These are phyloP conservation scores for Lithobates sylvaticus DNA, from an alignment of 2,797 vertebrate species.

Conservation along the genomic window DNA sequence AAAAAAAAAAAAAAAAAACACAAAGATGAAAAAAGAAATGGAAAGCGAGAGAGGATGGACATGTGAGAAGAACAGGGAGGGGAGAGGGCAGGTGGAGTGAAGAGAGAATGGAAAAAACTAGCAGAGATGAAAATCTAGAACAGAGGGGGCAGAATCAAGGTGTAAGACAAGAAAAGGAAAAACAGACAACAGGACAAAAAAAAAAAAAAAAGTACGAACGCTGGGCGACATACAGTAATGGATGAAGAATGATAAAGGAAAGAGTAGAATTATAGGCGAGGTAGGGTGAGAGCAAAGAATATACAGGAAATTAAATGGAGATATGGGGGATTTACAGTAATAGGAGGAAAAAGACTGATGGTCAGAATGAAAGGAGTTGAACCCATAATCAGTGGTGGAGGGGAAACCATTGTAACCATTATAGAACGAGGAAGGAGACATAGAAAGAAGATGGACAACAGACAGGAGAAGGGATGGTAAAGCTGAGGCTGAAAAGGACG, in stretches of 20 bases:
- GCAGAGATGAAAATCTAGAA: constrained; percentile 20
- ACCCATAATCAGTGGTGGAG: background rate
- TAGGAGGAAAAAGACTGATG: background rate
- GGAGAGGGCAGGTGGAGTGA: constrained; percentile 41
- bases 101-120: constrained; percentile 48
- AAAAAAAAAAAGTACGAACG: background rate
- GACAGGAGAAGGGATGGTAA: background rate
- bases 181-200: constrained; percentile 9
- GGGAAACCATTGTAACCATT: background rate
- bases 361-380: background rate
- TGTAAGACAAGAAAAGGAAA: background rate
- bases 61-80: constrained; percentile 22
- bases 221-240: background rate
- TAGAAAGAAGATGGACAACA: background rate
- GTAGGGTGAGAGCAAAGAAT: background rate
- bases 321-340: background rate
- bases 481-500: constrained; percentile 3
- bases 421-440: background rate
- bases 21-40: constrained; percentile 42
- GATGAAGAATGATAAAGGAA: background rate
- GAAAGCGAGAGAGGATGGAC: constrained; percentile 51
- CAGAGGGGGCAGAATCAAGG: constrained; percentile 16
- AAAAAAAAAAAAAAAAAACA: constrained; percentile 31
- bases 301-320: background rate
- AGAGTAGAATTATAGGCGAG: background rate